Conservation (phyloP, 2,888 invertebrate species). For the Ellobium chinense region DNA sequence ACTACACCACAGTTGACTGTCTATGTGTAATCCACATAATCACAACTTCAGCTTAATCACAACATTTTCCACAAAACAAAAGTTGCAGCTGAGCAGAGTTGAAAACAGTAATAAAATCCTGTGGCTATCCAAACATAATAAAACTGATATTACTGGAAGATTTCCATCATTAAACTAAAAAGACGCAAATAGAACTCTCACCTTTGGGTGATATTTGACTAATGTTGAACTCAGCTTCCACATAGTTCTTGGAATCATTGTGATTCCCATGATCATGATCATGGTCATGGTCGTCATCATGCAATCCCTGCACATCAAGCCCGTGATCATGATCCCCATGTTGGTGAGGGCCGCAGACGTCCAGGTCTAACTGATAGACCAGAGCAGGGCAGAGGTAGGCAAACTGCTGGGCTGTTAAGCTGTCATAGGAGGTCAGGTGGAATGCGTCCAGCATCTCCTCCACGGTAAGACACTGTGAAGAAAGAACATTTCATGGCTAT, state of each 20-base stretch:
- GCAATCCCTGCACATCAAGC: not conserved
- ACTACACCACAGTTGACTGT: no score
- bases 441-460: constrained; percentile 40
- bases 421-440: constrained; percentile 31
- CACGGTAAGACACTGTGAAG: constrained; percentile 39
- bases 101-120: no score
- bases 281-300: not conserved
- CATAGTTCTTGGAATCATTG: not conserved
- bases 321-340: not conserved
- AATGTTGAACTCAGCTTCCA: not conserved
- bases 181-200: not conserved
- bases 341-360: constrained; percentile 53
- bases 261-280: not conserved
- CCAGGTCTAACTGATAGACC: constrained; percentile 72
- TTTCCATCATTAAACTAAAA: not conserved
- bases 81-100: no score
- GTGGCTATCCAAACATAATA: no score
- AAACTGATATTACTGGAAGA: not conserved
- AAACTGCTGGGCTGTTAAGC: constrained; percentile 57
- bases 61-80: no score
- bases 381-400: constrained; percentile 75
- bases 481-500: no score
- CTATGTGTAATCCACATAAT: no score
- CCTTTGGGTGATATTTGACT: constrained; percentile 1
- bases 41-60: no score